phyloP scores from a whole-genome alignment of 2,113 vertebrate species.

The Hystrix cristata region DNA sequence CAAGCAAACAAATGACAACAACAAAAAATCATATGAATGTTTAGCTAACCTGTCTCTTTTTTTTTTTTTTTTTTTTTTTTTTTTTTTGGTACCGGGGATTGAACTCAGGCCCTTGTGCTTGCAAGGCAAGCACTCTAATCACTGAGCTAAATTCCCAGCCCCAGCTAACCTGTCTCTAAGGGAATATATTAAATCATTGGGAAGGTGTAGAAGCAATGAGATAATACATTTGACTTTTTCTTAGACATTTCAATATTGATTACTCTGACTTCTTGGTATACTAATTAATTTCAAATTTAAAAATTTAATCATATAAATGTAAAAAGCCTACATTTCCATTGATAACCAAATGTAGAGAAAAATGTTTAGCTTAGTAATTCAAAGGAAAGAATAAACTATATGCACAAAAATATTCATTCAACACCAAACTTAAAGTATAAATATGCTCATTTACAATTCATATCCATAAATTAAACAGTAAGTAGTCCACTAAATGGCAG shows the following conservation, averaged over 20 bases:
- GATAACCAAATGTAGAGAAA: slow-evolving; percentile 40
- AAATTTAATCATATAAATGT: slow-evolving; percentile 51
- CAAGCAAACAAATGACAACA: background rate
- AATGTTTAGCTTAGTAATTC: slow-evolving; percentile 20
- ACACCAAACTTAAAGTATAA: slow-evolving; percentile 13
- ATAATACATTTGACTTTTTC: background rate
- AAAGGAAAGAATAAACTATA: slow-evolving; percentile 46
- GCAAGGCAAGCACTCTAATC: no score
- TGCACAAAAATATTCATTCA: slow-evolving; percentile 44
- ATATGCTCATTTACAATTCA: background rate
- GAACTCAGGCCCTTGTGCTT: no score
- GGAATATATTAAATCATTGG: background rate
- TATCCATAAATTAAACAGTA: background rate
- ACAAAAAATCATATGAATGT: background rate
- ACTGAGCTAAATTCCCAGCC: no score
- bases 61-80: no score
- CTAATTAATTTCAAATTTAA: slow-evolving; percentile 48
- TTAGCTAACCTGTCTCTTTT: background rate
- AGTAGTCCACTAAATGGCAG: slow-evolving; percentile 45
- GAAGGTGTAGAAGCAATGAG: background rate
- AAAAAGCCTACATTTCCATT: background rate
- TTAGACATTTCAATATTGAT: slow-evolving; percentile 22
- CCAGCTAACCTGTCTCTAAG: background rate
- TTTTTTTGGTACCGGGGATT: no score
- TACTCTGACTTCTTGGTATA: background rate